Evolutionary conservation across 2,113 vertebrate species (phyloP).

Genomic region (Ictalurus furcatus): DNA sequence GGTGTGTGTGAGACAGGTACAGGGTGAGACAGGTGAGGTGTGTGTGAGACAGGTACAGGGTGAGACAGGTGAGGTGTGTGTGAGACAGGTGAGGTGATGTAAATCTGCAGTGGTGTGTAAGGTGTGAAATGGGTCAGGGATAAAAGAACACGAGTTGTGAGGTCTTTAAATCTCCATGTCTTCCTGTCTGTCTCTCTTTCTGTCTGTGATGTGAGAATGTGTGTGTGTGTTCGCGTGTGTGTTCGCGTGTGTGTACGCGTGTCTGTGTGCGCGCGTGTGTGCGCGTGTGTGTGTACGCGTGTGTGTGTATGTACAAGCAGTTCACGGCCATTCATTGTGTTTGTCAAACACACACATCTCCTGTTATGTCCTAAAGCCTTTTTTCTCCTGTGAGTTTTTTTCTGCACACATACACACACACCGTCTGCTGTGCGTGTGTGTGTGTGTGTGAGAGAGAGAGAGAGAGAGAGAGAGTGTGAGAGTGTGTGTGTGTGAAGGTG

Average conservation of each 20-base stretch:
- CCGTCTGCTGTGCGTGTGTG: not conserved
- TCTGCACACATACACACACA: not conserved
- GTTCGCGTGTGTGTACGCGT: too few species aligned
- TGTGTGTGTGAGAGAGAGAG: not conserved
- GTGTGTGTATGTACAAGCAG: not conserved
- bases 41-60: too few species aligned
- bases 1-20: too few species aligned
- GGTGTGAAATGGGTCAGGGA: not conserved
- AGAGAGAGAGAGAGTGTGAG: not conserved
- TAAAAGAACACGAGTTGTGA: not conserved
- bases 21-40: too few species aligned
- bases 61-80: too few species aligned
- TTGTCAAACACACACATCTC: conserved; percentile 29
- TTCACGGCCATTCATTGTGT: conserved; percentile 16
- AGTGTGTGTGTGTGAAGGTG: not conserved
- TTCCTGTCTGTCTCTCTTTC: not conserved
- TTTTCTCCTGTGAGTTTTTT: not conserved
- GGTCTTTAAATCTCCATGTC: not conserved
- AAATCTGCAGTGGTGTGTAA: too few species aligned
- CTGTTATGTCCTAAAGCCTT: not conserved
- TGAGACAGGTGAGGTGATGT: too few species aligned
- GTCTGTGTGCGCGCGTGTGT: not conserved
- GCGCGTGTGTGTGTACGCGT: not conserved
- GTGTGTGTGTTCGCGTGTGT: too few species aligned
- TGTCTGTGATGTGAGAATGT: too few species aligned